These are phyloP conservation scores for Hybos culiciformis DNA, from an alignment of 2,888 invertebrate genomes.

Conservation along the genomic window DNA sequence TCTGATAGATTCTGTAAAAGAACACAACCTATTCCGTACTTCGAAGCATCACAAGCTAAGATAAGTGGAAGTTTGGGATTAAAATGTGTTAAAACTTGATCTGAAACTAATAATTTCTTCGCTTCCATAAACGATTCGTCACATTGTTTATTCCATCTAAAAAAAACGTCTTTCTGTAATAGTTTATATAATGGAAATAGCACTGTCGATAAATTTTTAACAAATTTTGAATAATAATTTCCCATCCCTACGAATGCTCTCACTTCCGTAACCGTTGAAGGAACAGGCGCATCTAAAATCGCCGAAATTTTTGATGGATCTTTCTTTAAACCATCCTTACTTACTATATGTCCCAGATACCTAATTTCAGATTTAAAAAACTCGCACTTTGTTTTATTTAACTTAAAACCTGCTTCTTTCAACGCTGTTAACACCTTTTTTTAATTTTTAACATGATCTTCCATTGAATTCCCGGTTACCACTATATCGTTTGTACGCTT, in stretches of 20 bases:
- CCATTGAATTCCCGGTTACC: no score
- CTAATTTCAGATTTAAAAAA: slow-evolving; percentile 20
- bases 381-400: slow-evolving; percentile 20
- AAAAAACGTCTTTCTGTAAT: slow-evolving; percentile 12
- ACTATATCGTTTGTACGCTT: no score
- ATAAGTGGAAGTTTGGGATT: no score
- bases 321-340: slow-evolving; percentile 17
- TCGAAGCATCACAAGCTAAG: slow-evolving; percentile 11
- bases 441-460: no score
- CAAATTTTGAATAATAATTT: slow-evolving; percentile 22
- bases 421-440: no score
- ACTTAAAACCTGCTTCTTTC: no score
- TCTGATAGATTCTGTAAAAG: no score
- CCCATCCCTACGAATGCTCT: slow-evolving; percentile 18
- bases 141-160: slow-evolving; percentile 16
- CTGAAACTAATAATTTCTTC: no score
- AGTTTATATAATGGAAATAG: slow-evolving; percentile 18
- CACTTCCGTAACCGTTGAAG: slow-evolving; percentile 15
- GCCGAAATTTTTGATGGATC: slow-evolving; percentile 18
- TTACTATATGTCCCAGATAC: slow-evolving; percentile 22
- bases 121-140: slow-evolving; percentile 14
- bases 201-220: slow-evolving; percentile 16
- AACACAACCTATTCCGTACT: no score
- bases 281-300: slow-evolving; percentile 15
- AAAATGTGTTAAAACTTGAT: no score